Conservation (phyloP, 2,888 invertebrate genomes). For the Pristionchus entomophagus region DNA sequence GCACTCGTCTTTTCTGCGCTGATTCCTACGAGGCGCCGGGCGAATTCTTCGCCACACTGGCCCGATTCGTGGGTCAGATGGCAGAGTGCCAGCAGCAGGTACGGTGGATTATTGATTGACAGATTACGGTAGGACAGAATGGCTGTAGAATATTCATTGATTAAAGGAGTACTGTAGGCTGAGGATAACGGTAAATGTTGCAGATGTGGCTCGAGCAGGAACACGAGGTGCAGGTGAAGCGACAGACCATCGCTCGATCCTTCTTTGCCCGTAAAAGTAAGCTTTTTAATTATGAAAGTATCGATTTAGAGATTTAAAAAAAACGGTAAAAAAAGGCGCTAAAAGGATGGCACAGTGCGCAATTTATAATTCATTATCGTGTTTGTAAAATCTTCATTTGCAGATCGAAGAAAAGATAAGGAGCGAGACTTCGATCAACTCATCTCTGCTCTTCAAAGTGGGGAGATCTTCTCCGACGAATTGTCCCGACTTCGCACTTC, state of each 20-base stretch:
- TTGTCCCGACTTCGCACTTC: constrained; percentile 72
- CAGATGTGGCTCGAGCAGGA: constrained; percentile 70
- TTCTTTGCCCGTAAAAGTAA: constrained; percentile 70
- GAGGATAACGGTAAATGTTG: neutral
- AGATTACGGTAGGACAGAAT: no score
- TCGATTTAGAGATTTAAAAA: no score
- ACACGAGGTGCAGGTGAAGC: constrained; percentile 69
- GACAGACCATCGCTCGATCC: constrained; percentile 70
- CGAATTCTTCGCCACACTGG: constrained; percentile 71
- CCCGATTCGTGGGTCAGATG: constrained; percentile 66
- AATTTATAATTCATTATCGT: no score
- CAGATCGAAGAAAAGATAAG: constrained; percentile 54
- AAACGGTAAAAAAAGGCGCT: no score
- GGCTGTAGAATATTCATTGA: neutral
- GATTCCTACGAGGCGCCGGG: constrained; percentile 65
- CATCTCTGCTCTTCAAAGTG: constrained; percentile 73
- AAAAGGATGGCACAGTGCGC: no score
- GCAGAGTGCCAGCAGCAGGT: constrained; percentile 59
- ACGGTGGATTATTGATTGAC: neutral
- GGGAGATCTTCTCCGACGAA: constrained; percentile 75
- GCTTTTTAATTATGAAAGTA: no score
- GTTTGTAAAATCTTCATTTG: neutral
- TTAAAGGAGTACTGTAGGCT: neutral
- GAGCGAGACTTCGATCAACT: constrained; percentile 73
- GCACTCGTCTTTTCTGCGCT: constrained; percentile 66